A percentile compares a stretch with the other conserved stretches of the same genome.
Conservation (phyloP, 2,113 vertebrate species). For the Acrocephalus kingi region DNA sequence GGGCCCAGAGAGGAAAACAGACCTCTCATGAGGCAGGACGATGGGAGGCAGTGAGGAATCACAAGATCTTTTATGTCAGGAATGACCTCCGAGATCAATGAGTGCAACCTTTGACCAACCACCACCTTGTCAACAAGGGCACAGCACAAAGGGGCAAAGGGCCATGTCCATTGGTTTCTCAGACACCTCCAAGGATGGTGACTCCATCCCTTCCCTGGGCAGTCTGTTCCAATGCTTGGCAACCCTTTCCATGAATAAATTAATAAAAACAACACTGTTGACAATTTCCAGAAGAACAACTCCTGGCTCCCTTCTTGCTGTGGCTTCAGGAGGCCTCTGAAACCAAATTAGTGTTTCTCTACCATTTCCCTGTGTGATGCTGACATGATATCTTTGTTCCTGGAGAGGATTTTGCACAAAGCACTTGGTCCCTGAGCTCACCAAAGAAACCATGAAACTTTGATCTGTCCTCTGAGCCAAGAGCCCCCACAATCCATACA, state of each 20-base stretch:
- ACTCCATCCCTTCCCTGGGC: neutral
- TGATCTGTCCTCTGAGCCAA: fast-evolving
- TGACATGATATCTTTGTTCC: neutral
- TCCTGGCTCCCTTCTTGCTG: neutral
- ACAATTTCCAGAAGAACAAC: neutral
- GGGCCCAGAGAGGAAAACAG: neutral
- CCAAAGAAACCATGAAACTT: neutral
- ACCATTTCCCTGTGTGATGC: neutral
- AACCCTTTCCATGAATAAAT: neutral
- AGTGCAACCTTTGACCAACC: neutral
- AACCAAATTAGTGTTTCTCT: neutral
- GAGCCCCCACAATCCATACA: neutral
- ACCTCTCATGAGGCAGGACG: neutral
- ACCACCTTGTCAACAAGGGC: neutral
- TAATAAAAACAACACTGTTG: neutral
- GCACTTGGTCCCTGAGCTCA: neutral
- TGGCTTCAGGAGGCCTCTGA: neutral
- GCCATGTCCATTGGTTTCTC: neutral
- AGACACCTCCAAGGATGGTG: neutral
- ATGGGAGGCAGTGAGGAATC: neutral
- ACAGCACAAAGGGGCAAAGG: neutral
- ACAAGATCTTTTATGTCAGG: neutral
- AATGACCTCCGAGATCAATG: neutral
- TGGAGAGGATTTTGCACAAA: neutral
- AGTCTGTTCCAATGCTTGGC: neutral